These are phyloP conservation scores for Lobophora halterata DNA, from an alignment of 2,888 invertebrate species.

Conservation along the genomic window DNA sequence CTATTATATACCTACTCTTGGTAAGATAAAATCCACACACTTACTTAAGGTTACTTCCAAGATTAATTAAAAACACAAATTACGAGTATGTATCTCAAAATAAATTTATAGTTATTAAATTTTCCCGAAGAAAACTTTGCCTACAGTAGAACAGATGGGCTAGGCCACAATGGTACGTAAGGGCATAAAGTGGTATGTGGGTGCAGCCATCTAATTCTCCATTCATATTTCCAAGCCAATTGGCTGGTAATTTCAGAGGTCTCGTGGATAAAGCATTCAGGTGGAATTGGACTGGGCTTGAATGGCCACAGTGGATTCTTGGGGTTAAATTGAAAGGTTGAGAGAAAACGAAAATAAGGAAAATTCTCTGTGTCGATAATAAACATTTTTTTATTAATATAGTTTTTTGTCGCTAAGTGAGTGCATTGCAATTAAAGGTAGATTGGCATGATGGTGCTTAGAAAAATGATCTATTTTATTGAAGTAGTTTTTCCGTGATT, in stretches of 20 bases:
- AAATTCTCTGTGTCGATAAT: not conserved
- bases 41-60: too few species aligned
- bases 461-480: too few species aligned
- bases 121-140: not conserved
- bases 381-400: too few species aligned
- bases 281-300: slow-evolving; percentile 19
- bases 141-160: slow-evolving; percentile 10
- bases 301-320: slow-evolving; percentile 16
- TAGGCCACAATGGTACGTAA: slow-evolving; percentile 54
- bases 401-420: too few species aligned
- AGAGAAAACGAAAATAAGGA: not conserved
- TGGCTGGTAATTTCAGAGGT: slow-evolving; percentile 69
- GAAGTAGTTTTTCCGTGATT: too few species aligned
- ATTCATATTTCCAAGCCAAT: slow-evolving; percentile 76
- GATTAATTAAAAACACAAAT: too few species aligned
- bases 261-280: slow-evolving; percentile 42
- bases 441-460: too few species aligned
- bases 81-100: too few species aligned
- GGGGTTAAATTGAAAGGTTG: slow-evolving; percentile 5
- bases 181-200: slow-evolving; percentile 53
- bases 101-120: not conserved
- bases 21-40: too few species aligned
- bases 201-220: slow-evolving; percentile 67
- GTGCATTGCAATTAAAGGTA: too few species aligned
- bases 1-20: too few species aligned